phyloP scores from a whole-genome alignment of 2,888 invertebrate genomes.

The Abscondita cerata region DNA sequence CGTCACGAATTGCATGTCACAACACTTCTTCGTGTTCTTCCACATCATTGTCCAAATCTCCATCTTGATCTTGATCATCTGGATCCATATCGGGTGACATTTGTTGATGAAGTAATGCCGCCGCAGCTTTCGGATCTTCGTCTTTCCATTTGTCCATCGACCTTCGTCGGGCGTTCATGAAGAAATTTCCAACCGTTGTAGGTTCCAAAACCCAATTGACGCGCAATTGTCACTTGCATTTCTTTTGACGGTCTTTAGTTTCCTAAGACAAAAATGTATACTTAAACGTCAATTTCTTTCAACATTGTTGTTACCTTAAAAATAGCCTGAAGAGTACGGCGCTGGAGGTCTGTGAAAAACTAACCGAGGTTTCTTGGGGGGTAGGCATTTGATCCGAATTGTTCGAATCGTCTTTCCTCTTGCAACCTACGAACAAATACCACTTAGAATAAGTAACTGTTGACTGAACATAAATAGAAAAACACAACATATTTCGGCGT shows the following conservation, averaged over 20 bases:
- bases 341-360: constrained; percentile 99
- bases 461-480: not conserved
- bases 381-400: constrained; percentile 83
- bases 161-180: constrained; percentile 99
- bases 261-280: constrained; percentile 67
- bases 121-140: constrained; percentile 75
- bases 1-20: constrained; percentile 61
- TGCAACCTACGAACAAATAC: constrained; percentile 75
- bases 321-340: constrained; percentile 99
- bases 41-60: constrained; percentile 62
- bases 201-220: constrained; percentile 96
- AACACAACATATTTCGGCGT: not conserved
- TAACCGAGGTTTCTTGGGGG: constrained; percentile 98
- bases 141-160: constrained; percentile 99
- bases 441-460: not conserved
- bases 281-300: not conserved
- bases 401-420: constrained; percentile 88
- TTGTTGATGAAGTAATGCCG: constrained; percentile 56
- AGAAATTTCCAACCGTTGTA: constrained; percentile 98
- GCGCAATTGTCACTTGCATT: constrained; percentile 99
- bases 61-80: constrained; percentile 58
- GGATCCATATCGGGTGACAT: constrained; percentile 59
- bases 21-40: constrained; percentile 67
- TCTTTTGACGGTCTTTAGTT: constrained; percentile 99
- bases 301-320: constrained; percentile 80